Evolutionary conservation across 2,113 vertebrate genomes (phyloP).

Genomic region (Leiothrix lutea): DNA sequence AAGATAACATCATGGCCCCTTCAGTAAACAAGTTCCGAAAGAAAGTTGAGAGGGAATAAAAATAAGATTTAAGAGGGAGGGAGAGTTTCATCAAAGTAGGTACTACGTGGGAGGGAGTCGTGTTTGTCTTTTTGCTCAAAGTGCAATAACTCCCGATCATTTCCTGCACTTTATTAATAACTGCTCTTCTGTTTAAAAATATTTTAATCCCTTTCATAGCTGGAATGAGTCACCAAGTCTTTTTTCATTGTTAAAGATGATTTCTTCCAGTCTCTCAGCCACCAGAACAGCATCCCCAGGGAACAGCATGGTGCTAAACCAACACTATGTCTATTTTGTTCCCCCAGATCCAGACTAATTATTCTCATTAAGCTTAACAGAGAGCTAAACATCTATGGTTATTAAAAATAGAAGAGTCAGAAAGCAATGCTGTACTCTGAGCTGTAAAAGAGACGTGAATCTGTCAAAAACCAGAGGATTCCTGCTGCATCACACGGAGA

Average conservation of each 20-base stretch:
- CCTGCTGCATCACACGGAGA: neutral
- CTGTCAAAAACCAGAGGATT: neutral
- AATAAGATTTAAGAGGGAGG: slow-evolving; percentile 59
- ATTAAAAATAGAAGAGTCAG: neutral
- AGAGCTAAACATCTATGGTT: neutral
- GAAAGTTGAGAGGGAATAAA: slow-evolving; percentile 20
- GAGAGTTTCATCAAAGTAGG: slow-evolving; percentile 5
- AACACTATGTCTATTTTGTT: neutral
- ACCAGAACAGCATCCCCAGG: neutral
- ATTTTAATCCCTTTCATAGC: slow-evolving; percentile 51
- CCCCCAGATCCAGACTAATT: neutral
- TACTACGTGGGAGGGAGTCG: slow-evolving; percentile 33
- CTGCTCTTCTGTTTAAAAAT: slow-evolving; percentile 60
- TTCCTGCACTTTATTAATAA: slow-evolving; percentile 68
- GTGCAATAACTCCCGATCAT: slow-evolving; percentile 37
- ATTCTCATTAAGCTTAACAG: neutral
- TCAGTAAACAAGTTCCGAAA: slow-evolving; percentile 33
- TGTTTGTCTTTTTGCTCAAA: slow-evolving; percentile 57
- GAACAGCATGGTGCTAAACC: neutral
- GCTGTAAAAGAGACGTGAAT: neutral
- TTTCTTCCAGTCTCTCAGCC: slow-evolving; percentile 16
- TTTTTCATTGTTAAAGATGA: slow-evolving; percentile 20
- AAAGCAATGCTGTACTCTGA: neutral
- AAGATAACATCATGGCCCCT: slow-evolving; percentile 5
- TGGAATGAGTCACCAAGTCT: slow-evolving; percentile 33